Conservation (phyloP, 1,140 invertebrate species). For the Anagrus nilaparvatae region DNA sequence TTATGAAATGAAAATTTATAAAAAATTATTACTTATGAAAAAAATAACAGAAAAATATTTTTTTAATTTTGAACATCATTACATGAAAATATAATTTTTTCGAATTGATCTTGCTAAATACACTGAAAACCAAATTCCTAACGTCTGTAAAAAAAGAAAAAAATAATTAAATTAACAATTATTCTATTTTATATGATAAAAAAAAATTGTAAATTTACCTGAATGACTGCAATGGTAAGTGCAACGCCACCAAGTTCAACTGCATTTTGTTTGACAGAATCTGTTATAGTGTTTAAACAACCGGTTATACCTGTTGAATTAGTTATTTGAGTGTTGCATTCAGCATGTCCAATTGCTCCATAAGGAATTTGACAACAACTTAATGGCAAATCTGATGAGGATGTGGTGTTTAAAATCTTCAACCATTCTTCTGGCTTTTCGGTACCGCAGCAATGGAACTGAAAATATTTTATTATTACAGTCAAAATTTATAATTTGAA, state of each 20-base stretch:
- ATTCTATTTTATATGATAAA: background rate
- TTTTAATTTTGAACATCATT: too few relatives aligned
- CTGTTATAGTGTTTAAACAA: slow-evolving; percentile 50
- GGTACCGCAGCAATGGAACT: slow-evolving; percentile 69
- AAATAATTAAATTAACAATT: slow-evolving; percentile 5
- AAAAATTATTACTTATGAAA: too few relatives aligned
- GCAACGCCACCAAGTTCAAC: slow-evolving; percentile 62
- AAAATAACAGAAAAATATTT: too few relatives aligned
- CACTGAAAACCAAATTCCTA: slow-evolving; percentile 56
- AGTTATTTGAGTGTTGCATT: slow-evolving; percentile 27
- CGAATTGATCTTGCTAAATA: slow-evolving; percentile 52
- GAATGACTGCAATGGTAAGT: slow-evolving; percentile 62
- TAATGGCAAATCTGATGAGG: slow-evolving; percentile 48
- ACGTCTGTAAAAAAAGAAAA: slow-evolving; percentile 39
- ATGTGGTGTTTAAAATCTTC: slow-evolving; percentile 14
- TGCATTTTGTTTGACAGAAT: slow-evolving; percentile 56
- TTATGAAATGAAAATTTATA: too few relatives aligned
- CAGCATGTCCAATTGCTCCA: slow-evolving; percentile 36
- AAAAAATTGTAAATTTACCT: slow-evolving; percentile 42
- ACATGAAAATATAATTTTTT: slow-evolving; percentile 50
- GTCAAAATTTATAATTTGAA: background rate
- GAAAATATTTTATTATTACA: slow-evolving; percentile 7
- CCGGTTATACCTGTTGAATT: slow-evolving; percentile 31
- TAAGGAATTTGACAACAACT: slow-evolving; percentile 47
- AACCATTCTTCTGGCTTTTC: slow-evolving; percentile 51